Evolutionary conservation across 2,888 invertebrate genomes (phyloP).

Genomic region (Amphimallon solstitiale): DNA sequence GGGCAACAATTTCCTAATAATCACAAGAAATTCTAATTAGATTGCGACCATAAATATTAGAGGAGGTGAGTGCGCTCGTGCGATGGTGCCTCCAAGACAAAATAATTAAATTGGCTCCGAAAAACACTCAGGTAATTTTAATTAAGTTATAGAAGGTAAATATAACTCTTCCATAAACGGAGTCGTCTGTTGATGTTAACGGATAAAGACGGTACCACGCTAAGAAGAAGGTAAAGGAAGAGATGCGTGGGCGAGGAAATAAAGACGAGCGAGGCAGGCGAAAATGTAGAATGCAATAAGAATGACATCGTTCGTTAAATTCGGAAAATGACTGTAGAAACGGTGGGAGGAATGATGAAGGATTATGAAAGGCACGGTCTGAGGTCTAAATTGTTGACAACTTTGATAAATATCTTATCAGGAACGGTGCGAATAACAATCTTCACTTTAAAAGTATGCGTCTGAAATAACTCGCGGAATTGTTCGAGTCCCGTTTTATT

Average conservation of each 20-base stretch:
- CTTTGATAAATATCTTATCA: constrained; percentile 30
- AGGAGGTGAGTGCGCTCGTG: constrained; percentile 27
- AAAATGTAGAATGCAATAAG: constrained; percentile 25
- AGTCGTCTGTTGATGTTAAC: constrained; percentile 36
- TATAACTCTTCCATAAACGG: constrained; percentile 35
- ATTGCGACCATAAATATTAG: constrained; percentile 45
- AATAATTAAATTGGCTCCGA: constrained; percentile 47
- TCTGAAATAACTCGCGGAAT: constrained; percentile 7
- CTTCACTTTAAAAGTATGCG: constrained; percentile 22
- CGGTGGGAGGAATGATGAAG: neutral
- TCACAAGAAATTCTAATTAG: constrained; percentile 46
- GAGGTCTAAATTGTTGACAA: constrained; percentile 30
- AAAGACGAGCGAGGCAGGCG: constrained; percentile 6
- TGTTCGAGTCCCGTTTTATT: constrained; percentile 17
- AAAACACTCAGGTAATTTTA: constrained; percentile 45
- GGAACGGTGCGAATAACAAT: constrained; percentile 28
- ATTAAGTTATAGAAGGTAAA: constrained; percentile 43
- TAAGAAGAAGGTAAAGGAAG: constrained; percentile 2
- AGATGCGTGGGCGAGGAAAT: neutral
- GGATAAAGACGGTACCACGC: neutral
- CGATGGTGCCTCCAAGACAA: constrained; percentile 39
- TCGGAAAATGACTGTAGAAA: constrained; percentile 23
- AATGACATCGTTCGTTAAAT: constrained; percentile 23
- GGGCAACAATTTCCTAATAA: constrained; percentile 43
- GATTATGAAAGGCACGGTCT: constrained; percentile 24